Percentiles rank a stretch among this genome's conserved stretches.
Evolutionary conservation across 2,888 invertebrate genomes (phyloP).

Genomic region (Euplexia lucipara): DNA sequence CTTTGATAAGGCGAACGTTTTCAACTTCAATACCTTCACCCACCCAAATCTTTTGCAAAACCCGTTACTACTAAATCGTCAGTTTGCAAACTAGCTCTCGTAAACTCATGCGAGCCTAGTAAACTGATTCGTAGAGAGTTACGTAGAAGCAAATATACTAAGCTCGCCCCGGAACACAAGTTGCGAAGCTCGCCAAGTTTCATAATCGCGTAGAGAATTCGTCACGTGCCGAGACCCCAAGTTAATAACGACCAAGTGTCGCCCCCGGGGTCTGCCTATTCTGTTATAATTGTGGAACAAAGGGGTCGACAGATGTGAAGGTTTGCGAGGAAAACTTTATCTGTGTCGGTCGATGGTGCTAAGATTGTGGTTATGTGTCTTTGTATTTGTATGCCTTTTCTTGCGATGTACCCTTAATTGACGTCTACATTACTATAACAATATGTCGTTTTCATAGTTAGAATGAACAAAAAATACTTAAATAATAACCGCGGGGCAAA

Average conservation of each 20-base stretch:
- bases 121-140: conserved; percentile 46
- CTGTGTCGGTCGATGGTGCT: conserved; percentile 39
- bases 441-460: too few species aligned
- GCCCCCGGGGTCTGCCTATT: conserved; percentile 58
- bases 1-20: too few species aligned
- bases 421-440: not conserved
- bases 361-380: conserved; percentile 23
- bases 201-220: conserved; percentile 71
- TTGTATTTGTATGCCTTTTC: conserved; percentile 29
- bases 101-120: conserved; percentile 31
- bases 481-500: too few species aligned
- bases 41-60: not conserved
- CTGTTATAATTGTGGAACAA: conserved; percentile 64
- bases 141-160: conserved; percentile 45
- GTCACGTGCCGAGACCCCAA: conserved; percentile 70
- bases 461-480: too few species aligned
- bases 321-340: conserved; percentile 51
- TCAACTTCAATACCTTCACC: not conserved
- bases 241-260: conserved; percentile 69
- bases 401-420: not conserved
- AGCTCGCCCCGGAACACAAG: conserved; percentile 47
- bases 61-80: conserved; percentile 1
- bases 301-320: conserved; percentile 58
- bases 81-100: conserved; percentile 21
- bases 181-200: conserved; percentile 64